Evolutionary conservation across 2,113 vertebrate genomes (phyloP).

Genomic region (Lethenteron reissneri): DNA sequence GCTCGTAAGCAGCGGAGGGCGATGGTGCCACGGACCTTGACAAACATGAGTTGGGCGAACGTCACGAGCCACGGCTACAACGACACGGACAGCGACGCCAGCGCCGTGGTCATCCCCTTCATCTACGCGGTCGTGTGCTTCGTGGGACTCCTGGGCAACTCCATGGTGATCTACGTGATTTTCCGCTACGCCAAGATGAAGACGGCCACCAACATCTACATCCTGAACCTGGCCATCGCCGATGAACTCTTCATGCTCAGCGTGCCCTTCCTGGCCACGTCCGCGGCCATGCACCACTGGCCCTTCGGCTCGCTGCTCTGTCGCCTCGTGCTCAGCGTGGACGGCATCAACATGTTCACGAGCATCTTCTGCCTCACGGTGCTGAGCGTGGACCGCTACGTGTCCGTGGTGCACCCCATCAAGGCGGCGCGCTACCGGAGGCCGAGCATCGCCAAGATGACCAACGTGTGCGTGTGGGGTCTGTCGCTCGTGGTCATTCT

Average conservation of each 20-base stretch:
- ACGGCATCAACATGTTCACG: constrained; percentile 82
- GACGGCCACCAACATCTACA: constrained; percentile 70
- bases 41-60: no score
- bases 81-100: constrained; percentile 29
- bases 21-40: no score
- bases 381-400: constrained; percentile 57
- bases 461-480: constrained; percentile 53
- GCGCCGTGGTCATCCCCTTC: constrained; percentile 62
- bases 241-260: constrained; percentile 69
- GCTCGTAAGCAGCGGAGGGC: no score
- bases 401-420: constrained; percentile 65
- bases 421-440: constrained; percentile 55
- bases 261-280: constrained; percentile 60
- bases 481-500: constrained; percentile 54
- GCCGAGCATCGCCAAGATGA: constrained; percentile 55
- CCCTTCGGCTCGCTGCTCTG: constrained; percentile 58
- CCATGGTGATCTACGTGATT: constrained; percentile 70
- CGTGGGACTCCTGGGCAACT: constrained; percentile 58
- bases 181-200: constrained; percentile 76
- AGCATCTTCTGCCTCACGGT: constrained; percentile 66
- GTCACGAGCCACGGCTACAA: no score
- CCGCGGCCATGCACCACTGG: constrained; percentile 57
- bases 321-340: constrained; percentile 56
- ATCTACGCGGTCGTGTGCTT: constrained; percentile 66
- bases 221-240: constrained; percentile 56